Evolutionary conservation across 2,797 vertebrate genomes (phyloP), one percentile per base, ranked within the genome.

Genomic region (Rhinella marina): DNA sequence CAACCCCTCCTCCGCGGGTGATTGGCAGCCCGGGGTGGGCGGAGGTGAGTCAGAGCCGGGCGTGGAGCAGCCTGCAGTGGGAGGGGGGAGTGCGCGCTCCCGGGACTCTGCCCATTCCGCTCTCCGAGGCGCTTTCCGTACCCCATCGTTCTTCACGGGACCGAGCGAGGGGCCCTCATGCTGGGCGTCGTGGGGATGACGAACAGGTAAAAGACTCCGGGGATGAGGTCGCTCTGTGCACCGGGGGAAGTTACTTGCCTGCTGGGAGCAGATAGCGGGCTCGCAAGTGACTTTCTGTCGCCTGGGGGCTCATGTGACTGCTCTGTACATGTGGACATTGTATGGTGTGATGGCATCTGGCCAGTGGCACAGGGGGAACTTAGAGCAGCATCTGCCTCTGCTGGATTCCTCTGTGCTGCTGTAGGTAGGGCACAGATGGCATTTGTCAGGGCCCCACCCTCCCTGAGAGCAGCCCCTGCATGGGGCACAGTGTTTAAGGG

Each of bases 151-250:
- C 50, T 75, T 2, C n/a, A 8, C 16, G 13, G 86, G 23, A 13
- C 59, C 48, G 61, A 73, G 50, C 14, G 21, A 48, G 50, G 57
- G 78, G 80, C 72, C 80, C 84, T 57, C 82, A 93, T 93, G 93
- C 64, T 93, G 90, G 91, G 90, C 81, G 91, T 93, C 82, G 93
- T 91, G 59, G 93, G 91, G 81, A 93, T 93, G 93, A 92, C 92
- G 91, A 92, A 93, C 92, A 93, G 93, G 93, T 93, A 91, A 77
- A 70, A 72, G 32, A 41, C 29, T 4, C 21, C n/a, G 25, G 56
- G 78, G 54, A 9, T 3, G 16, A n/a, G 52, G 21, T 13, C 17
- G 32, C 11, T 41, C 14, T 48, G 25, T 0, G 75, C 50, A 2
- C 75, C 50, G 48, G 21, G 75, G 48, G 7, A 4, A 77, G 59